A percentile compares a stretch with the other conserved stretches of the same genome.
Evolutionary conservation across 2,888 invertebrate species (phyloP).

Genomic region (Phorcus lineatus): DNA sequence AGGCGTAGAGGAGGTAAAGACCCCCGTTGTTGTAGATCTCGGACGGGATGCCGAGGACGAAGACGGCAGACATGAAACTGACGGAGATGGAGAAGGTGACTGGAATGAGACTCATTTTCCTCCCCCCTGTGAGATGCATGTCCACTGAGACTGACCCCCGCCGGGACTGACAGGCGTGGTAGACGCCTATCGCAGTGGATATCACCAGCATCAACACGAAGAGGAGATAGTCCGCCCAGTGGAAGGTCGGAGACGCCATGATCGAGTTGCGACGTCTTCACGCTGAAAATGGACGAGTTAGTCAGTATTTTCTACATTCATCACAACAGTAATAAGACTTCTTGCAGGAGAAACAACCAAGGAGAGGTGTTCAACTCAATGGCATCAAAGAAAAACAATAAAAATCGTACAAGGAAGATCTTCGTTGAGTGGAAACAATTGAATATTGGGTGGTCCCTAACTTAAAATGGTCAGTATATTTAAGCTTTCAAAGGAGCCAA

Average conservation of each 20-base stretch:
- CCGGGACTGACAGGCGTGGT: conserved; percentile 53
- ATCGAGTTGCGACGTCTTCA: background rate
- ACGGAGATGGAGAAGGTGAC: conserved; percentile 62
- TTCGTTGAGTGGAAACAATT: too few relatives aligned
- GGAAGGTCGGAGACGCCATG: conserved; percentile 37
- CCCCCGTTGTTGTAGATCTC: conserved; percentile 76
- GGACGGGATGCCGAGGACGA: conserved; percentile 65
- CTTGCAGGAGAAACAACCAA: too few relatives aligned
- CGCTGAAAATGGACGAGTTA: too few relatives aligned
- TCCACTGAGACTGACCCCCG: conserved; percentile 47
- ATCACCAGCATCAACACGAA: conserved; percentile 51
- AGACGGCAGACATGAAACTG: conserved; percentile 65
- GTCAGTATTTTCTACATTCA: too few relatives aligned
- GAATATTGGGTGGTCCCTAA: too few relatives aligned
- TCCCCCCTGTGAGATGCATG: conserved; percentile 59
- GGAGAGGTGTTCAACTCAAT: too few relatives aligned
- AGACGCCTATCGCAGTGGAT: conserved; percentile 53
- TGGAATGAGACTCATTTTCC: conserved; percentile 59
- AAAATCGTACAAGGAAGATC: too few relatives aligned
- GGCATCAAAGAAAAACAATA: too few relatives aligned
- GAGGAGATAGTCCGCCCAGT: conserved; percentile 62
- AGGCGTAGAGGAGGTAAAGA: conserved; percentile 80
- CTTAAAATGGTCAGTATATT: too few relatives aligned
- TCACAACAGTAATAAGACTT: too few relatives aligned
- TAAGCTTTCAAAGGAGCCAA: too few relatives aligned